Evolutionary conservation across 2,797 vertebrate genomes (phyloP).

Genomic region (Tapirus indicus): DNA sequence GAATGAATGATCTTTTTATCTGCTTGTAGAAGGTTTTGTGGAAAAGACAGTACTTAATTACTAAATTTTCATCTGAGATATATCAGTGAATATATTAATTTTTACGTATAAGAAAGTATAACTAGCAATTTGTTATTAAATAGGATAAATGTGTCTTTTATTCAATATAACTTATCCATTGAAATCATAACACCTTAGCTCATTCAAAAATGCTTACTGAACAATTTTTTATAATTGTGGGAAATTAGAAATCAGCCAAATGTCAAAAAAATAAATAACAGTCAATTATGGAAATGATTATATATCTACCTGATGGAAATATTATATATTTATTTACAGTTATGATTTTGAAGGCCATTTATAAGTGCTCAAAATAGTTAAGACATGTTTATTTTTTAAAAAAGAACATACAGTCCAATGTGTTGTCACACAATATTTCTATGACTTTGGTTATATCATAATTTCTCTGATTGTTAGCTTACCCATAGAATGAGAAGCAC

Average conservation of each 20-base stretch:
- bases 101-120: neutral
- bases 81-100: neutral
- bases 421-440: neutral
- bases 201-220: neutral
- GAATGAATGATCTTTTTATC: neutral
- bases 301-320: neutral
- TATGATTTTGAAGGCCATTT: neutral
- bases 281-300: neutral
- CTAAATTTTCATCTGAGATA: neutral
- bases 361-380: slow-evolving; percentile 22
- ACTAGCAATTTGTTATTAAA: slow-evolving; percentile 9
- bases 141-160: neutral
- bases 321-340: neutral
- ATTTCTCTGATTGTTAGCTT: neutral
- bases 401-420: neutral
- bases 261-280: neutral
- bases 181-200: neutral
- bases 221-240: slow-evolving; percentile 16
- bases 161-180: neutral
- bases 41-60: neutral
- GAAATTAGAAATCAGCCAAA: neutral
- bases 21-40: neutral
- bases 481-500: neutral
- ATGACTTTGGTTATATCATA: neutral
- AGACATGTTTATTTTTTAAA: neutral